Percentiles rank a stretch among this genome's conserved stretches.
Conservation (phyloP, 1,140 invertebrate species). For the Musca domestica region DNA sequence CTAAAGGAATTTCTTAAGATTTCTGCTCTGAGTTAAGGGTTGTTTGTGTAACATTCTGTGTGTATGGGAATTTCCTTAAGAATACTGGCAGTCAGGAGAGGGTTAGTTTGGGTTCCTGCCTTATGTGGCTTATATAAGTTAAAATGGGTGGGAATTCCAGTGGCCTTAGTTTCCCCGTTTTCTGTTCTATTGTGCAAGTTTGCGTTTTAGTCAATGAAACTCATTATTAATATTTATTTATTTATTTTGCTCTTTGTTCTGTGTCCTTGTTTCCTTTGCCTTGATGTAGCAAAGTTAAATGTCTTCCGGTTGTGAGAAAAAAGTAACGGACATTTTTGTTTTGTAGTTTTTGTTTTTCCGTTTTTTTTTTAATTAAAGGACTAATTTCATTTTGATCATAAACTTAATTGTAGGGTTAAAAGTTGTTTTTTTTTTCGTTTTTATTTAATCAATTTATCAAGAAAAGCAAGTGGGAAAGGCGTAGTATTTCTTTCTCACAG, state of each 20-base stretch:
- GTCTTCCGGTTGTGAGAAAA: conserved; percentile 16
- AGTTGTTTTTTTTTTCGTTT: no score
- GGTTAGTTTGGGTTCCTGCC: neutral
- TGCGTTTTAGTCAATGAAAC: conserved; percentile 8
- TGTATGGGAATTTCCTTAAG: conserved; percentile 21
- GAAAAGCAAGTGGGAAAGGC: no score
- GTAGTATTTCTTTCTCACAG: no score
- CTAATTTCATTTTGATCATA: no score
- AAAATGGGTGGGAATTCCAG: conserved; percentile 23
- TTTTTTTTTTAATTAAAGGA: neutral
- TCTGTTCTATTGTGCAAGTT: neutral
- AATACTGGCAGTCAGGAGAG: conserved; percentile 1
- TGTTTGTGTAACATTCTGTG: neutral
- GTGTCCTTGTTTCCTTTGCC: no score
- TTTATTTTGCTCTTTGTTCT: no score
- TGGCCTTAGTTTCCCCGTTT: neutral
- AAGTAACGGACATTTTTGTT: conserved; percentile 12
- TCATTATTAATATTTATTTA: neutral
- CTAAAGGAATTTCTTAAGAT: neutral
- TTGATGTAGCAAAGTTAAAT: conserved; percentile 3
- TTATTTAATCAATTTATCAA: no score
- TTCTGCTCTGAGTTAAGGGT: conserved; percentile 9
- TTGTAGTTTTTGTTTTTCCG: no score
- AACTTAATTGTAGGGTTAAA: no score
- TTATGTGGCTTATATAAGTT: conserved; percentile 17